Base-by-base conservation (phyloP, 1,140 invertebrate genomes). In the Rhopalosiphum maidis region DNA sequence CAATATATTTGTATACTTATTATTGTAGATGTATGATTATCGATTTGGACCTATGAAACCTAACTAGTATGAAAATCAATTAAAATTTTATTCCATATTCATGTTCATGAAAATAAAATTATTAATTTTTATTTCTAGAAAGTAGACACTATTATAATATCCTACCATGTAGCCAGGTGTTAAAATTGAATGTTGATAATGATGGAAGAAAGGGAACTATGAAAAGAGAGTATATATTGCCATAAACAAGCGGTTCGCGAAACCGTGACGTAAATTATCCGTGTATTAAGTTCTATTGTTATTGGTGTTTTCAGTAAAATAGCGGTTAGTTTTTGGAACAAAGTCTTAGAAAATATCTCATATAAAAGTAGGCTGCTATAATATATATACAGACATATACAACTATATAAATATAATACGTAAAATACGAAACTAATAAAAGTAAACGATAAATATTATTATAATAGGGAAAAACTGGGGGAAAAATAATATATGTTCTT, bases 141-240 rank as follows among this genome's bases (percentile, higher is more conserved):
- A 83, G 77, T 83, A 83, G 35, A 35, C 77, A 83, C 35, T 37
- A 41, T 83, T 37, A 83, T 37, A 18, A 68, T 68, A 30, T 8
- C 30, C 30, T 68, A n/a, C 60, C 60, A 68, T 15, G 15, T n/a
- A 68, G 30, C 30, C 77, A 37, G 35, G 77, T 83, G 35, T 37
- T 37, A 83, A 37, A 37, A 37, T 83, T 83, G 35, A 41, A 83
- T 83, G 82, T 41, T 21, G 35, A 83, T 37, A 83, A 83, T 83
- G 21, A 41, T 83, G 22, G 82, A 23, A 83, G n/a, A 83, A 83
- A 83, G 82, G 37, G 60, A 77, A 35, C 15, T 77, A 15, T n/a
- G 82, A 83, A 83, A 35, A 83, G 82, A 83, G 82, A 83, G 82
- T 83, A 41, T 83, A 82, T 35, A 41, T 43, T 83, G 35, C 77